These are phyloP conservation scores for Brienomyrus longianalis DNA, from an alignment of 2,113 vertebrate species.

Conservation along the genomic window DNA sequence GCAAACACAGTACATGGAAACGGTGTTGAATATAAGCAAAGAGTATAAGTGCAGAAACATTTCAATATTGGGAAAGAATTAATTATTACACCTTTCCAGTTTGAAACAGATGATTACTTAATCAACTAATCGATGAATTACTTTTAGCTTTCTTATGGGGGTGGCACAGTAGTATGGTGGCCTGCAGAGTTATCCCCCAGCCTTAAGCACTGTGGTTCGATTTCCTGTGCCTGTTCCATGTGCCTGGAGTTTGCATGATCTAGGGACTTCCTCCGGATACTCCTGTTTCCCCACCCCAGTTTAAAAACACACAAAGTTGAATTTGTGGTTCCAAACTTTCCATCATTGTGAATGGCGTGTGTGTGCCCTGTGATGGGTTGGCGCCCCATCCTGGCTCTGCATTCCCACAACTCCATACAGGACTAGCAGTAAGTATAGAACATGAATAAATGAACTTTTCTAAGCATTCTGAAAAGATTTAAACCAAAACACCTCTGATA, in stretches of 20 bases:
- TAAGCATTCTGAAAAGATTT: neutral
- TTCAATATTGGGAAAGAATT: neutral
- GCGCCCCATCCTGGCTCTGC: neutral
- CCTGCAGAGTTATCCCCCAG: too few species aligned
- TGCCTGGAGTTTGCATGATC: neutral
- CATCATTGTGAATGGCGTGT: neutral
- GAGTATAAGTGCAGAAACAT: neutral
- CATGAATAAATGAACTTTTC: neutral
- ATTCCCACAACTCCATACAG: neutral
- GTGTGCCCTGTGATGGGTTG: neutral
- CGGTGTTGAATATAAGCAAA: neutral
- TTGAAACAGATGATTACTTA: neutral
- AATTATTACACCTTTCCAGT: neutral
- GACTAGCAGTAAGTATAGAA: neutral
- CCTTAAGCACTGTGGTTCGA: neutral
- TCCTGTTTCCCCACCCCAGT: neutral
- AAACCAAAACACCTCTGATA: neutral
- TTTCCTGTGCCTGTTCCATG: neutral
- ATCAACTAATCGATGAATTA: neutral
- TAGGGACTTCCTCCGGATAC: neutral
- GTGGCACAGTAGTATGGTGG: neutral
- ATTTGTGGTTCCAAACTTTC: neutral
- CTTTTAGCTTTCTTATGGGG: neutral
- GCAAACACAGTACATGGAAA: neutral
- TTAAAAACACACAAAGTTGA: neutral